Conservation (phyloP, 2,888 invertebrate species). For the Eilema sororculum region DNA sequence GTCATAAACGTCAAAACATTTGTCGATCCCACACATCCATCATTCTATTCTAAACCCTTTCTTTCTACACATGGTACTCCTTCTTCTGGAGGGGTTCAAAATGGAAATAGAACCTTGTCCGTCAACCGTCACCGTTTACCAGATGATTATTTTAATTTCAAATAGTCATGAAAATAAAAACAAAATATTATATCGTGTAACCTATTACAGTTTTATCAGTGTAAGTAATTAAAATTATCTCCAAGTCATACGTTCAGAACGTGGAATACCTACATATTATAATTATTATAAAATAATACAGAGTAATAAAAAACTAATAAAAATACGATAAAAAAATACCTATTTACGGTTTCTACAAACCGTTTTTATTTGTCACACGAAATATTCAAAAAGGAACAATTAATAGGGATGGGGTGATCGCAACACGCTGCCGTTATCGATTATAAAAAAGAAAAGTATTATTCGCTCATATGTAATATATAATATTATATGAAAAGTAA, state of each 20-base stretch:
- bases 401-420: constrained; percentile 5
- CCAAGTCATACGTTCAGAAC: not conserved
- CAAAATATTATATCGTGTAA: not conserved
- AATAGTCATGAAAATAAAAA: too few species aligned
- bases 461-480: constrained; percentile 20
- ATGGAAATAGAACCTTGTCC: too few species aligned
- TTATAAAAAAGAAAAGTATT: constrained; percentile 17
- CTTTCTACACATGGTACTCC: too few species aligned
- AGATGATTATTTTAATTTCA: too few species aligned
- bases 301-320: not conserved
- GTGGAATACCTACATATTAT: not conserved
- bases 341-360: not conserved
- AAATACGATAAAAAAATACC: not conserved
- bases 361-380: not conserved
- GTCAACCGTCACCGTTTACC: too few species aligned
- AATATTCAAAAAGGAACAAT: not conserved
- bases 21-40: too few species aligned
- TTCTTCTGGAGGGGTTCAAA: too few species aligned
- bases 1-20: too few species aligned
- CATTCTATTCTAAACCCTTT: too few species aligned
- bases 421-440: constrained; percentile 29
- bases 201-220: constrained; percentile 5
- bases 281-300: too few species aligned
- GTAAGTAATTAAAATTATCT: constrained; percentile 8
- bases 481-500: constrained; percentile 21